Conservation (phyloP, 1,140 invertebrate genomes). For the Macrobrachium rosenbergii region DNA sequence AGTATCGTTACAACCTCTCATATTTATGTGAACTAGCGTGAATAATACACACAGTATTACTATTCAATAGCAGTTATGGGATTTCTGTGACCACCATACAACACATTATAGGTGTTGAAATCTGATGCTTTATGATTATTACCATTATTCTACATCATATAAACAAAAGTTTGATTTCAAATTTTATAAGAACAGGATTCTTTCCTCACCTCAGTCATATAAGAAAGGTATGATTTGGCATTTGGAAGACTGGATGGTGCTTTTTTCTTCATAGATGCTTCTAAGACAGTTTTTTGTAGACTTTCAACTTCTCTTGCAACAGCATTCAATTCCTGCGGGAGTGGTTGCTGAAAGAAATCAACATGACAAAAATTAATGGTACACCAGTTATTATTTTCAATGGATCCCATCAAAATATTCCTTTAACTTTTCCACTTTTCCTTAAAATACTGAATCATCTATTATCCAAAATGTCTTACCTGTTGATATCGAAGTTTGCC, state of each 20-base stretch:
- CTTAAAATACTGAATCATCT: background rate
- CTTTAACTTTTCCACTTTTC: background rate
- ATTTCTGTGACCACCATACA: too few relatives aligned
- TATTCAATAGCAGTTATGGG: too few relatives aligned
- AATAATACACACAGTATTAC: too few relatives aligned
- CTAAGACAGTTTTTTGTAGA: constrained; percentile 37
- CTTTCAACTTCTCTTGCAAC: constrained; percentile 46
- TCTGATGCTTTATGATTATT: too few relatives aligned
- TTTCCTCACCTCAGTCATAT: constrained; percentile 48
- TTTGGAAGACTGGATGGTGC: constrained; percentile 30
- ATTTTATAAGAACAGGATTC: background rate
- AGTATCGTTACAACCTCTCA: too few relatives aligned
- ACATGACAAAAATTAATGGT: too few relatives aligned
- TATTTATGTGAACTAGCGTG: too few relatives aligned
- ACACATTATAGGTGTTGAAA: too few relatives aligned
- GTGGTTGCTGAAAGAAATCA: constrained; percentile 40
- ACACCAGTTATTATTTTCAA: background rate
- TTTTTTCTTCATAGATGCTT: constrained; percentile 50
- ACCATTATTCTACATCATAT: too few relatives aligned
- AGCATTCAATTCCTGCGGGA: constrained; percentile 52
- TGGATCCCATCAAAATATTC: background rate
- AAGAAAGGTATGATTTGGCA: constrained; percentile 43
- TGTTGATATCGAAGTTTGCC: constrained; percentile 56
- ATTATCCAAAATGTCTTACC: constrained; percentile 16
- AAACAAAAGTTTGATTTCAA: too few relatives aligned